Evolutionary conservation across 2,888 invertebrate species (phyloP).

Genomic region (Phasia obesa): DNA sequence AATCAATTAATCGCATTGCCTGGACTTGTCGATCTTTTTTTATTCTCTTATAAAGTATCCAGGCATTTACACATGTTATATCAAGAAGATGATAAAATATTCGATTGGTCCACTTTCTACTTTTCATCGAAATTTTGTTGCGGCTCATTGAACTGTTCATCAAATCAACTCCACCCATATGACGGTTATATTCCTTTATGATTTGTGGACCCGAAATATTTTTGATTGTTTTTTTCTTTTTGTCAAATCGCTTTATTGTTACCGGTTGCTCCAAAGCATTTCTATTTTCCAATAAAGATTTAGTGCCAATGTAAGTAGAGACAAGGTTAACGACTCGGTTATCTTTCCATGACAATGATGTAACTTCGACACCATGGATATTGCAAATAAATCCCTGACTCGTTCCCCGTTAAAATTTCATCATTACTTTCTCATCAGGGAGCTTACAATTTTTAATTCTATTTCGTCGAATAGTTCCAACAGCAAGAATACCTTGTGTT

Average conservation of each 20-base stretch:
- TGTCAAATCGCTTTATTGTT: background rate
- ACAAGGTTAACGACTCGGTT: background rate
- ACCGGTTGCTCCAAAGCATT: background rate
- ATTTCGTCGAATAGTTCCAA: slow-evolving; percentile 15
- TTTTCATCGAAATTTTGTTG: background rate
- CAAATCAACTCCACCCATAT: background rate
- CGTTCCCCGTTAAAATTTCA: background rate
- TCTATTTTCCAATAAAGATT: background rate
- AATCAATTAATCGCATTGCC: background rate
- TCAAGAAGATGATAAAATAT: background rate
- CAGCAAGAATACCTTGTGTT: slow-evolving; percentile 5
- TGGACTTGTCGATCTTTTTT: background rate
- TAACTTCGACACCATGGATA: background rate
- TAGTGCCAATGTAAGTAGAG: background rate
- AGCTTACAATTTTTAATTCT: slow-evolving; percentile 21
- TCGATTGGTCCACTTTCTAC: background rate
- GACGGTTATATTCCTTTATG: background rate
- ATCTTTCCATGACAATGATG: slow-evolving; percentile 17
- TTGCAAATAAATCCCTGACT: background rate
- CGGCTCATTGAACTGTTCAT: background rate
- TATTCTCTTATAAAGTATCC: background rate
- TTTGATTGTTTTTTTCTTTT: background rate
- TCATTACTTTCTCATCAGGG: slow-evolving; percentile 26
- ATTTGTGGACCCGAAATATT: background rate
- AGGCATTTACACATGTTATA: slow-evolving; percentile 1